A percentile compares a stretch with the other conserved stretches of the same genome.
phyloP scores from a whole-genome alignment of 2,797 vertebrate genomes.

The Pteropus rufus region DNA sequence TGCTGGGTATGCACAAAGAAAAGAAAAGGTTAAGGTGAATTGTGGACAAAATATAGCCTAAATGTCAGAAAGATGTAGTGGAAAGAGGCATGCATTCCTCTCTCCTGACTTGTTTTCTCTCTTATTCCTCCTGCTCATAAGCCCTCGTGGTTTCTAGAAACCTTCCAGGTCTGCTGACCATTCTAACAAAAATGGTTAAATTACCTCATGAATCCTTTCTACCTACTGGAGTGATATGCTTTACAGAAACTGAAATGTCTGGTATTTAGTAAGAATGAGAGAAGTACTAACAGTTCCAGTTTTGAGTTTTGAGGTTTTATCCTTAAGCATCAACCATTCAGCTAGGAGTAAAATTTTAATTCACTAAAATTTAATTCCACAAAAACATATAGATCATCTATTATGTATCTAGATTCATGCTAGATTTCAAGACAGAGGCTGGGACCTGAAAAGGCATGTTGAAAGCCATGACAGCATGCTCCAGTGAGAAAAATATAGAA shows the following conservation, averaged over 20 bases:
- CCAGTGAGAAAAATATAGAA: neutral
- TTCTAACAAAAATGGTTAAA: constrained; percentile 16
- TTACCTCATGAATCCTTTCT: neutral
- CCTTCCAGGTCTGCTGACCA: neutral
- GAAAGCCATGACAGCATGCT: neutral
- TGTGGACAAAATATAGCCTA: neutral
- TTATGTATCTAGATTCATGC: neutral
- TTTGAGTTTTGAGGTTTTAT: neutral
- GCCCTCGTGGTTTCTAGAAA: neutral
- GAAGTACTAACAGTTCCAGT: neutral
- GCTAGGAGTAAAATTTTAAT: constrained; percentile 34
- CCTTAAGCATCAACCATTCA: constrained; percentile 1
- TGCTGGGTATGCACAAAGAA: neutral
- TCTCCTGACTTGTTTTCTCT: neutral
- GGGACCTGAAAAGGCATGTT: neutral
- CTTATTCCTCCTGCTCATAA: neutral
- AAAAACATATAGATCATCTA: neutral
- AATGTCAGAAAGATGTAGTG: constrained; percentile 7
- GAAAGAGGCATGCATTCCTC: neutral
- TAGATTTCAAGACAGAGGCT: neutral
- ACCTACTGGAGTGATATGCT: neutral
- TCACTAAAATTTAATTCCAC: neutral
- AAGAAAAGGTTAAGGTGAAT: constrained; percentile 53
- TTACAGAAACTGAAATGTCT: neutral
- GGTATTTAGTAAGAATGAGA: neutral